Evolutionary conservation across 2,797 vertebrate species (phyloP).

Genomic region (Rhinophrynus dorsalis): DNA sequence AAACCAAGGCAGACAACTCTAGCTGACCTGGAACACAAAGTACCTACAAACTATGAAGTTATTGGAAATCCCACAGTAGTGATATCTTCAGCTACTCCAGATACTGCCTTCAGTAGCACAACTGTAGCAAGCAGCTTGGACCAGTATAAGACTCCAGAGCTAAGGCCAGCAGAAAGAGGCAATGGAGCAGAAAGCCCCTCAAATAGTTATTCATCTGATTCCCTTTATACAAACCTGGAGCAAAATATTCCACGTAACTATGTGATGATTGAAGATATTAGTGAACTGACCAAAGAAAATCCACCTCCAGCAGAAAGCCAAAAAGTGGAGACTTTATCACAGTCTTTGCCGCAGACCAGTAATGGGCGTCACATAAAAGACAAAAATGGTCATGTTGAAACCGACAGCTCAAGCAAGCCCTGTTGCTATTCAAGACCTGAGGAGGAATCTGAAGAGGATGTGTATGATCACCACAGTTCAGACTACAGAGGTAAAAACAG

Average conservation of each 20-base stretch:
- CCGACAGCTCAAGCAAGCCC: slow-evolving; percentile 72
- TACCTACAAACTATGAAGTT: slow-evolving; percentile 95
- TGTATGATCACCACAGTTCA: slow-evolving; percentile 85
- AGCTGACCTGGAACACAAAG: slow-evolving; percentile 94
- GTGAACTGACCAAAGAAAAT: slow-evolving; percentile 94
- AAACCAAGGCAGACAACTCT: slow-evolving; percentile 91
- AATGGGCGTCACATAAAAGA: slow-evolving; percentile 78
- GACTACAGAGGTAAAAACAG: slow-evolving; percentile 74
- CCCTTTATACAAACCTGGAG: slow-evolving; percentile 89
- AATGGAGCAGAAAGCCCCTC: slow-evolving; percentile 78
- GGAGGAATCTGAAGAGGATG: slow-evolving; percentile 90
- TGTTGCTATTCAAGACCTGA: slow-evolving; percentile 85
- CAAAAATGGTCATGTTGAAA: slow-evolving; percentile 67
- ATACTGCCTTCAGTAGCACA: slow-evolving; percentile 75
- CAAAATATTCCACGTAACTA: slow-evolving; percentile 97
- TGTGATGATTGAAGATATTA: slow-evolving; percentile 98
- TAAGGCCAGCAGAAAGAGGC: slow-evolving; percentile 73
- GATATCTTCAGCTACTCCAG: slow-evolving; percentile 80
- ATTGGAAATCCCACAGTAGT: slow-evolving; percentile 79
- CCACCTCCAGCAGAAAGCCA: slow-evolving; percentile 74
- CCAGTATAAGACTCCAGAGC: slow-evolving; percentile 80
- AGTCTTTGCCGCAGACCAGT: slow-evolving; percentile 52
- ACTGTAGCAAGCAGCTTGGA: slow-evolving; percentile 77
- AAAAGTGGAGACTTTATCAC: slow-evolving; percentile 71
- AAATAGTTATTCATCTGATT: slow-evolving; percentile 82